phyloP scores from a whole-genome alignment of 2,797 vertebrate genomes.

The Trichosurus vulpecula region DNA sequence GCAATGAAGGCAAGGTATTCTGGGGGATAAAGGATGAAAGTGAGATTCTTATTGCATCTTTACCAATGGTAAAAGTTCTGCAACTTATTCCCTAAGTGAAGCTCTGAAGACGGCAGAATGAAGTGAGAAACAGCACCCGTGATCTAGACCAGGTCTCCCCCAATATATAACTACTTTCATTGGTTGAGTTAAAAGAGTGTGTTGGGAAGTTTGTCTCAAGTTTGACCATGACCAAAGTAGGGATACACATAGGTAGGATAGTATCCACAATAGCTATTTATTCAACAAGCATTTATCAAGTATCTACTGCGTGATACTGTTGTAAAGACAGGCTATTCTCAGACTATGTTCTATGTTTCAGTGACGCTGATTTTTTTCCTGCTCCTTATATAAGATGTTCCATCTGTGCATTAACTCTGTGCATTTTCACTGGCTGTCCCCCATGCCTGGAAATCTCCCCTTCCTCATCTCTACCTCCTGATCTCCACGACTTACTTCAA shows the following conservation, averaged over 20 bases:
- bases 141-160: not conserved
- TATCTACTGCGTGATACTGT: not conserved
- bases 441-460: too few species aligned
- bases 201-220: not conserved
- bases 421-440: too few species aligned
- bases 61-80: not conserved
- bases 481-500: too few species aligned
- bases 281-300: not conserved
- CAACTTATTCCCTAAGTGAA: not conserved
- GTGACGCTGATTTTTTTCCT: too few species aligned
- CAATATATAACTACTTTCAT: not conserved
- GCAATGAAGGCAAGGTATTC: not conserved
- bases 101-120: too few species aligned
- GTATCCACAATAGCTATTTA: not conserved
- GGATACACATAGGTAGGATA: not conserved
- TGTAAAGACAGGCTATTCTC: not conserved
- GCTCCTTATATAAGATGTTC: too few species aligned
- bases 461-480: not conserved
- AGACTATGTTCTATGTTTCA: not conserved
- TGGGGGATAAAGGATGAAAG: not conserved
- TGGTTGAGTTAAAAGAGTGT: not conserved
- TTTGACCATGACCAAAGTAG: not conserved
- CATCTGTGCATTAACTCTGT: too few species aligned
- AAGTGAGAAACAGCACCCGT: not conserved
- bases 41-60: not conserved